Evolutionary conservation across 1,140 invertebrate species (phyloP), one percentile per base, ranked within the genome.

Genomic region (Drosophila sproati): DNA sequence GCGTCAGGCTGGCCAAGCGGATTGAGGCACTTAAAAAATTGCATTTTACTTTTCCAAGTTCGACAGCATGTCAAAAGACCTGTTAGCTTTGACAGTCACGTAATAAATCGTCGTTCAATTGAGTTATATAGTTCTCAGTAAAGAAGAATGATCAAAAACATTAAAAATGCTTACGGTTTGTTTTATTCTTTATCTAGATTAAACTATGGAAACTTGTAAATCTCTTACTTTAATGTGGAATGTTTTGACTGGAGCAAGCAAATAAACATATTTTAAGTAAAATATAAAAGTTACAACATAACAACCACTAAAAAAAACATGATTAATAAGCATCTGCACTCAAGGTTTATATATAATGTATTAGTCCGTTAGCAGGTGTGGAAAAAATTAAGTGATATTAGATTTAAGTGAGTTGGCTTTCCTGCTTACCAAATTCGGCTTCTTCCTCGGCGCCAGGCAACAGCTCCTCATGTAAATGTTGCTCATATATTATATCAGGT

Each of bases 361-460:
- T 37, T 35, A 54, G 8, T 50, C 28, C 34, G 64, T 71, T 71
- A 48, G 8, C 0, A 29, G 39, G 7, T 45, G 31, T 32, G n/a
- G 20, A 20, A 2, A 12, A n/a, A 32, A 20, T 43, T 4, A n/a
- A 43, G 10, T 10, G 8, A 43, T 47, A 55, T 55, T 45, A 20
- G 34, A 35, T 31, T 29, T 59, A 32, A 32, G 6, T 35, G 29
- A 3, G 39, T 63, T 60, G 47, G 47, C 4, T 7, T 48, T 37
- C n/a, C 8, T 2, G 66, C 83, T 88, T 67, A 88, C 83, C 83
- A 37, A 87, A 87, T n/a, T 87, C 83, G 2, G 83, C 83, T 39
- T 88, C 83, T 67, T 88, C 83, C 41, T 89, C 80, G 39, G 83
- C 83, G 5, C 83, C 83, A 3, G 83, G 83, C 77, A 88, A 52